phyloP scores from a whole-genome alignment of 2,113 vertebrate species.

The Dascyllus trimaculatus region DNA sequence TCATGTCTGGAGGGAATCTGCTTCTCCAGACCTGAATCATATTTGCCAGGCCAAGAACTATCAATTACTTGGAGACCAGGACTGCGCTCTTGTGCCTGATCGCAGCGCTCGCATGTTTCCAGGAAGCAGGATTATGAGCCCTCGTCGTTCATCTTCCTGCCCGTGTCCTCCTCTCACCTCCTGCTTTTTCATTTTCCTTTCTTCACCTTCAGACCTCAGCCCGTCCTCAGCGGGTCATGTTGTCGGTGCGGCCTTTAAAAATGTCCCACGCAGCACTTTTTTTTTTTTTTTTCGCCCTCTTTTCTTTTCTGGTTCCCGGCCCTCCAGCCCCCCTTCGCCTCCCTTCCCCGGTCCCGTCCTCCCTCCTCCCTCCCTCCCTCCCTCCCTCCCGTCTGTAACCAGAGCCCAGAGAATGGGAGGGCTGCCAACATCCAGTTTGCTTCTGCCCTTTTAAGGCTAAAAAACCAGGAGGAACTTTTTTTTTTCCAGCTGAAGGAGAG shows the following conservation, averaged over 20 bases:
- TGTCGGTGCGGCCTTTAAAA: conserved; percentile 69
- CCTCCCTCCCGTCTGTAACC: conserved; percentile 79
- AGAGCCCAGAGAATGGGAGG: conserved; percentile 83
- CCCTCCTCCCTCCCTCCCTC: conserved; percentile 55
- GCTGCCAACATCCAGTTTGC: conserved; percentile 85
- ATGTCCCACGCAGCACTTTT: conserved; percentile 70
- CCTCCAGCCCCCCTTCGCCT: conserved; percentile 39
- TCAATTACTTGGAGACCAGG: conserved; percentile 25
- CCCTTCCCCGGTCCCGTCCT: conserved; percentile 40
- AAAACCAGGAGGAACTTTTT: conserved; percentile 83
- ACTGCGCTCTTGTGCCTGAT: conserved; percentile 31
- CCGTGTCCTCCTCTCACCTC: conserved; percentile 52
- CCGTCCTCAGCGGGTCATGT: conserved; percentile 28
- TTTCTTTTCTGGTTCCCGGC: conserved; percentile 23
- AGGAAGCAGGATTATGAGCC: no score
- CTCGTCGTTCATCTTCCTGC: no score
- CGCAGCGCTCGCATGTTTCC: conserved; percentile 38
- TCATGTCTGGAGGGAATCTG: conserved; percentile 22
- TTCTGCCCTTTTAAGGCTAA: conserved; percentile 90
- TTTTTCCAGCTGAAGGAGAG: conserved; percentile 67
- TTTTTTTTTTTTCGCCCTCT: conserved; percentile 2
- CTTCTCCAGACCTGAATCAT: conserved; percentile 46
- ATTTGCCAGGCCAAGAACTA: conserved; percentile 31
- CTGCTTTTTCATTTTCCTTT: not conserved
- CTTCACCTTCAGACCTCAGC: not conserved